Base-by-base conservation (phyloP, 2,888 invertebrate species). In the Taenaris catops region DNA sequence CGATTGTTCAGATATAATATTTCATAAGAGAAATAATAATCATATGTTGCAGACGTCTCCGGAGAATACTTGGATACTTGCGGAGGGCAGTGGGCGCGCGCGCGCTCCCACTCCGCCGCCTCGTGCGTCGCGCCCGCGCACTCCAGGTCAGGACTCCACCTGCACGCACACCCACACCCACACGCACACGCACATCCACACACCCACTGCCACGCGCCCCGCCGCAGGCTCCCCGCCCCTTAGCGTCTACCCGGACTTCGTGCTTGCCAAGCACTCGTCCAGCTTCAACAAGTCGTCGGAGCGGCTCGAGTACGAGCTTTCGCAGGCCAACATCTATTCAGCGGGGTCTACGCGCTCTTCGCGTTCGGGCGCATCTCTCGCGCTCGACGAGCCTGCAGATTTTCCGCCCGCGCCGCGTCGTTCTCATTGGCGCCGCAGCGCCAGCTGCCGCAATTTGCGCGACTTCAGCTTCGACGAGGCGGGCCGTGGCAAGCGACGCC, bases 391-490 rank as follows among this genome's bases (percentile, higher is more conserved):
- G 44, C 31, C 49, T 49, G 28, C 8, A 23, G 25, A 21, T 14
- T 24, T 37, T 43, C 38, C 46, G 28, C 41, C 46, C 44, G 34
- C 44, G 34, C 19, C 53, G 63, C 72, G 60, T 70, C 64, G 63
- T 75, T 79, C 48, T 87, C 87, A 89, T 40, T 93, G 94, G 93
- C 91, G 93, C 46, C 92, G 94, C 63, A 94, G 94, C 66, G 92
- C 93, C 55, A 94, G 94, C 61, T 94, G 94, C 75, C 92, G 93
- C 75, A 94, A 95, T 64, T 88, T 95, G 42, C 92, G 93, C 65
- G 93, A 93, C 68, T 92, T 91, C 67, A 92, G 91, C 73, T 92
- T 92, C 72, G 92, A 92, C 67, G 91, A 91, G 54, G 89, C 91
- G 34, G 91, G 91, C 34, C 89, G 91, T 55, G 89, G 91, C 49